Conservation (phyloP, 2,888 invertebrate species). For the Polydesmus complanatus region DNA sequence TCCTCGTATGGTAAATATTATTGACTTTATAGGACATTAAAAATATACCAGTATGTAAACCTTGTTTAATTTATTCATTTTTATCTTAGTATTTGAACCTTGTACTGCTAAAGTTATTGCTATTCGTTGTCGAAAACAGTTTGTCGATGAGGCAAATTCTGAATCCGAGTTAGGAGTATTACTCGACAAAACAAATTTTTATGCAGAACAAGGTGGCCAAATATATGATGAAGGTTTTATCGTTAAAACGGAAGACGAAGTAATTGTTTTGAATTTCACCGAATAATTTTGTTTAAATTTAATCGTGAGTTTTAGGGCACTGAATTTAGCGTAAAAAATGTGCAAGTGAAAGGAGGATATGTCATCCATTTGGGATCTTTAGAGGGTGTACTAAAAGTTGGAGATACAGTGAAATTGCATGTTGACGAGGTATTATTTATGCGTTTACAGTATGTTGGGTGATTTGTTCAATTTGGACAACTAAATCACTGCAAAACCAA, state of each 20-base stretch:
- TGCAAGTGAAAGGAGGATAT: slow-evolving; percentile 91
- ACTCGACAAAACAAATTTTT: slow-evolving; percentile 84
- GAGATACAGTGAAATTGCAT: slow-evolving; percentile 65
- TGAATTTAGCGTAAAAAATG: slow-evolving; percentile 83
- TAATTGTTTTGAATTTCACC: too few species aligned
- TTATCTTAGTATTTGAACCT: slow-evolving; percentile 46
- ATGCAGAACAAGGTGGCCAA: slow-evolving; percentile 98
- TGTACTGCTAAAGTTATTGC: slow-evolving; percentile 67
- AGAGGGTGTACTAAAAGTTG: slow-evolving; percentile 65
- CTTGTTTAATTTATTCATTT: slow-evolving; percentile 1
- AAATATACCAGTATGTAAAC: neutral
- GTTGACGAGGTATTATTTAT: slow-evolving; percentile 56
- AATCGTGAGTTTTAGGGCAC: slow-evolving; percentile 40
- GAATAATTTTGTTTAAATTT: neutral
- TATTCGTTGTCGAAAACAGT: slow-evolving; percentile 61
- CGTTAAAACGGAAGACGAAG: slow-evolving; percentile 64
- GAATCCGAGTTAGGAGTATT: slow-evolving; percentile 86
- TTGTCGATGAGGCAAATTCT: slow-evolving; percentile 57
- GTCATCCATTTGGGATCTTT: slow-evolving; percentile 82
- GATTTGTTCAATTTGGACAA: neutral
- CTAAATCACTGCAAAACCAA: neutral
- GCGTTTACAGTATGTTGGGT: too few species aligned
- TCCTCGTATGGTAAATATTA: slow-evolving; percentile 49
- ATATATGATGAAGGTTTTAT: slow-evolving; percentile 91
- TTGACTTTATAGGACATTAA: neutral